These are phyloP conservation scores for Fratercula arctica DNA, from an alignment of 2,797 vertebrate species.

Conservation along the genomic window DNA sequence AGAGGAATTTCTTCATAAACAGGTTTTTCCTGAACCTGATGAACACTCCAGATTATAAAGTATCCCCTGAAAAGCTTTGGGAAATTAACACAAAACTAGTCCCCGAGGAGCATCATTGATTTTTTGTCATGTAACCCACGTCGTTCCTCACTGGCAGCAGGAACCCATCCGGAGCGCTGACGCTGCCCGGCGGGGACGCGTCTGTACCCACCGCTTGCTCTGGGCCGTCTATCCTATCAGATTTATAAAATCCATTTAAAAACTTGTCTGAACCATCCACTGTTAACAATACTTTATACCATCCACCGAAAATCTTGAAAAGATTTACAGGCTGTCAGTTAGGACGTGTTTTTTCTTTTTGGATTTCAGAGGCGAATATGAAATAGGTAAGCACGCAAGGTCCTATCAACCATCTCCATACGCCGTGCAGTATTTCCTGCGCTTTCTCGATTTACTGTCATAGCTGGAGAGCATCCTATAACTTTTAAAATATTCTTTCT, in stretches of 20 bases:
- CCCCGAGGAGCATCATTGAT: neutral
- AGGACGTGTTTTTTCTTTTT: neutral
- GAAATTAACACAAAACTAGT: neutral
- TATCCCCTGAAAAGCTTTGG: neutral
- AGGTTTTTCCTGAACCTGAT: neutral
- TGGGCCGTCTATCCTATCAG: neutral
- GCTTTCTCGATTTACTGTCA: neutral
- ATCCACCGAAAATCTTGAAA: neutral
- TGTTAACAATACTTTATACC: neutral
- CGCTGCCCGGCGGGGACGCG: neutral
- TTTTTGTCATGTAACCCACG: neutral
- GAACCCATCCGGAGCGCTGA: fast-evolving
- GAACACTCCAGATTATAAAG: neutral
- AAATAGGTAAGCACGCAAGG: neutral
- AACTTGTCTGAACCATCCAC: neutral
- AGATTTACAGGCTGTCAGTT: neutral
- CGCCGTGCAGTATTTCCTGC: neutral
- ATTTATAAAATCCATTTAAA: neutral
- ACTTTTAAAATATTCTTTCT: neutral
- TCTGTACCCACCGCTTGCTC: neutral
- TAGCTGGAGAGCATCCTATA: neutral
- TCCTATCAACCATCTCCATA: neutral
- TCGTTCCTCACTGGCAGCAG: neutral
- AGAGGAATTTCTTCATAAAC: neutral
- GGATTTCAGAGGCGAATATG: neutral